These are phyloP conservation scores for Callithrix jacchus DNA, from an alignment of 2,113 vertebrate genomes.

Conservation along the genomic window DNA sequence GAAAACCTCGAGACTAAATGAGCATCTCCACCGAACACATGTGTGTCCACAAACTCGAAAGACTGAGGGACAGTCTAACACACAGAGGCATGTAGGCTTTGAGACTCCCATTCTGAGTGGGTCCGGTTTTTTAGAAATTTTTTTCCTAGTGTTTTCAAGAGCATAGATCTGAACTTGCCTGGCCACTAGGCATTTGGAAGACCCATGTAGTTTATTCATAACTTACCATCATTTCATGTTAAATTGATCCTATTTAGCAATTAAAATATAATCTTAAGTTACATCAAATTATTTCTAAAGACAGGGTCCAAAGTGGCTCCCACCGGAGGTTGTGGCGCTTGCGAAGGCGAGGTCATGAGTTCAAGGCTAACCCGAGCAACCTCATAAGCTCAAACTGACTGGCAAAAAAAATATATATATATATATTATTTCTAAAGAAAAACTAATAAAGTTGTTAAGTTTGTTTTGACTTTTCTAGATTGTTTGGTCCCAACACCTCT, in stretches of 20 bases:
- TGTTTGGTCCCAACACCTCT: neutral
- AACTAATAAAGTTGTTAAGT: neutral
- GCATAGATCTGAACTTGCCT: neutral
- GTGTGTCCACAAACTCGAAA: neutral
- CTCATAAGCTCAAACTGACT: too few relatives aligned
- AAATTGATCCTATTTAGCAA: neutral
- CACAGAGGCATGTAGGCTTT: neutral
- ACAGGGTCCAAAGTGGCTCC: too few relatives aligned
- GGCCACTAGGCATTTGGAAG: neutral
- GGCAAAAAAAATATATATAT: too few relatives aligned
- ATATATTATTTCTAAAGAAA: too few relatives aligned
- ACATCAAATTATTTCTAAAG: neutral
- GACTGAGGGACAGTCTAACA: neutral
- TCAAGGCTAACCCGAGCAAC: too few relatives aligned
- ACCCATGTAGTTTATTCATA: neutral
- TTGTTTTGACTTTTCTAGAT: neutral
- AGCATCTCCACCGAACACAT: neutral
- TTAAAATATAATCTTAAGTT: neutral
- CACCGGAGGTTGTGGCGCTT: too few relatives aligned
- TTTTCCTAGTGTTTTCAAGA: neutral
- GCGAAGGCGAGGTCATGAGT: too few relatives aligned
- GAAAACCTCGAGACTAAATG: neutral
- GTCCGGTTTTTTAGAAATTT: neutral
- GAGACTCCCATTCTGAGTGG: neutral
- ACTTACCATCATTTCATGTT: neutral